phyloP scores from a whole-genome alignment of 2,113 vertebrate genomes.

The Malurus alboscapulatus region DNA sequence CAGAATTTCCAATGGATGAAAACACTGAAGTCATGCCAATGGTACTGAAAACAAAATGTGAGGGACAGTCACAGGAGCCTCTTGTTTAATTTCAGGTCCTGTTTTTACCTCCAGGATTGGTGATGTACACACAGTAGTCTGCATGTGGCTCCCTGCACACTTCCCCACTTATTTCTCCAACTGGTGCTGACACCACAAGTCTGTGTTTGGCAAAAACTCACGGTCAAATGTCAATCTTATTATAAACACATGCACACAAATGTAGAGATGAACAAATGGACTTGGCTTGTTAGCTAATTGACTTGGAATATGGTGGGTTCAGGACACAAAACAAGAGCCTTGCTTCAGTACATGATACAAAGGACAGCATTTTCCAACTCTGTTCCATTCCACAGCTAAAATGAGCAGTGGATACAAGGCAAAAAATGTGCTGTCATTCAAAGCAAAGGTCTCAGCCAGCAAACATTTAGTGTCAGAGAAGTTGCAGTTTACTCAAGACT shows the following conservation, averaged over 20 bases:
- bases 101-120: neutral
- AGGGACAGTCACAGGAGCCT: accelerated
- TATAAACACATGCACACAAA: neutral
- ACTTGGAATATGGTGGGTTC: neutral
- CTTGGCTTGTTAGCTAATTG: neutral
- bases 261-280: neutral
- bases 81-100: neutral
- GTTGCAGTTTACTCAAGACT: neutral
- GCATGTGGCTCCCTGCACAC: neutral
- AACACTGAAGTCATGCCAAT: neutral
- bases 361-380: neutral
- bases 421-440: neutral
- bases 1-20: neutral
- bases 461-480: neutral
- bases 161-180: neutral
- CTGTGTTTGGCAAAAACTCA: neutral
- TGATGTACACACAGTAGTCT: neutral
- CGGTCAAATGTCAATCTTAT: neutral
- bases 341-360: neutral
- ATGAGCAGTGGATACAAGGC: neutral
- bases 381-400: neutral
- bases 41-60: neutral
- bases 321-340: neutral
- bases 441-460: neutral
- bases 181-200: neutral